Base-by-base conservation (phyloP, 92 coral and sea anemone genomes). In the Chrysogorgia sp. region DNA sequence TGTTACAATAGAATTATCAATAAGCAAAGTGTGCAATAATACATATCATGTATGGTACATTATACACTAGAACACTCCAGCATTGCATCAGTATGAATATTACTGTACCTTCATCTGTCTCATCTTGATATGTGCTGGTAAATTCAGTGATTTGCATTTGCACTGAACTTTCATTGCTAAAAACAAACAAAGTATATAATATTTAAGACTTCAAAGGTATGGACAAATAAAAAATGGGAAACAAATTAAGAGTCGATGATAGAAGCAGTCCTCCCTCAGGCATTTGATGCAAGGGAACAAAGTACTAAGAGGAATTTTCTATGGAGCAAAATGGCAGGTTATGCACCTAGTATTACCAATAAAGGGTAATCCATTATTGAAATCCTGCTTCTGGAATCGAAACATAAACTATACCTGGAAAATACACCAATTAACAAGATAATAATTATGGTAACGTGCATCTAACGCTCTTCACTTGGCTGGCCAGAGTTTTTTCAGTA, bases 81-180 rank as follows among this genome's bases (percentile, higher is more conserved):
- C 43, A 37, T 37, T 37, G 43, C 43, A 37, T 37, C 43, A 37
- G 43, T 12, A 37, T 37, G 43, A 37, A 37, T 37, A 37, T 37
- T 37, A 37, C 43, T 37, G 43, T 63, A 63, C 47, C 45, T 31
- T 63, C 23, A 31, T 30, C 70, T 23, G 17, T 29, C 24, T 21
- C 45, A 19, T 41, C 43, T 34, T 66, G 74, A 19, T 66, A 49
- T 66, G 52, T 19, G 10, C 24, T 34, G 40, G 23, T 41, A 30
- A 19, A 17, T 19, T 35, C 26, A 37, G 31, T 20, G 21, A 34
- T 66, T 37, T 17, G 31, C 40, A 25, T 30, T 66, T 66, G 74
- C 53, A 66, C 31, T 66, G 74, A n/a, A 66, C 55, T 37, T 13
- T 15, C 7, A 66, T 66, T 32, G 45, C 52, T 56, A 20, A 8